Evolutionary conservation across 2,888 invertebrate genomes (phyloP).

Genomic region (Ligdia adustata): DNA sequence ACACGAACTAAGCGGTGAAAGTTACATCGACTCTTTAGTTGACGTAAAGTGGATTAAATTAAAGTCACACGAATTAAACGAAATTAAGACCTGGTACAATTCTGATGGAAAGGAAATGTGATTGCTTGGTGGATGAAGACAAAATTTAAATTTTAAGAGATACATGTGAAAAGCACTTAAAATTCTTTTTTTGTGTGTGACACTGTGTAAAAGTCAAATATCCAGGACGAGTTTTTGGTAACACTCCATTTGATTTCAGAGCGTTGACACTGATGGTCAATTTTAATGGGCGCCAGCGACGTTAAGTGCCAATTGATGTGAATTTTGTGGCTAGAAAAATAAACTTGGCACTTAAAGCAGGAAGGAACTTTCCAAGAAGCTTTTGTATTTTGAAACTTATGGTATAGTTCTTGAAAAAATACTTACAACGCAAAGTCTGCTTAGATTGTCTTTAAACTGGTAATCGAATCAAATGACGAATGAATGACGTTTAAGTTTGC

Average conservation of each 20-base stretch:
- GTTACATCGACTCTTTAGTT: conserved; percentile 48
- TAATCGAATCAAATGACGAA: too few relatives aligned
- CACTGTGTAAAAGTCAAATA: conserved; percentile 17
- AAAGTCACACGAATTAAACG: conserved; percentile 43
- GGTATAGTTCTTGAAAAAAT: conserved; percentile 1
- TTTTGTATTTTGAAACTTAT: conserved; percentile 2
- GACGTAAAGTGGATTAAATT: conserved; percentile 45
- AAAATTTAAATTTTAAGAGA: conserved; percentile 17
- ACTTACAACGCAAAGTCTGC: too few relatives aligned
- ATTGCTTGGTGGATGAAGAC: conserved; percentile 18
- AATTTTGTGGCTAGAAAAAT: conserved; percentile 41
- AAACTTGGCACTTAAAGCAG: conserved; percentile 29
- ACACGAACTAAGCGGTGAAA: conserved; percentile 61
- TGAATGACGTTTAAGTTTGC: too few relatives aligned
- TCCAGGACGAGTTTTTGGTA: conserved; percentile 28
- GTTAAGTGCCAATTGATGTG: conserved; percentile 47
- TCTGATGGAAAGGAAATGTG: conserved; percentile 26
- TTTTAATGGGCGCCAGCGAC: conserved; percentile 28
- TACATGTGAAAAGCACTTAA: conserved; percentile 7
- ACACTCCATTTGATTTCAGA: conserved; percentile 28
- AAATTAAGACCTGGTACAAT: conserved; percentile 39
- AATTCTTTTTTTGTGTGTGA: conserved; percentile 15
- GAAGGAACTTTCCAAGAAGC: conserved; percentile 9
- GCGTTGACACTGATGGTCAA: conserved; percentile 32
- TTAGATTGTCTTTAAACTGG: too few relatives aligned